phyloP scores from a whole-genome alignment of 2,113 vertebrate genomes.

The Sus scrofa region T2T-Sscrofa CM000816.6:101436501-101437000 shows the following conservation, averaged over 20 bases:
- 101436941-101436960: too few relatives aligned
- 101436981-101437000: too few relatives aligned
- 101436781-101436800: neutral
- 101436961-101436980: too few relatives aligned
- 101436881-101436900: neutral
- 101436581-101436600: neutral
- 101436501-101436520: neutral
- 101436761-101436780: conserved; percentile 52
- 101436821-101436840: neutral
- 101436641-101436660: neutral
- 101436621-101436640: neutral
- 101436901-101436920: too few relatives aligned
- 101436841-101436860: neutral
- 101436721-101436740: neutral
- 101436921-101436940: too few relatives aligned
- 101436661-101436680: neutral
- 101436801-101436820: conserved; percentile 59
- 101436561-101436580: neutral
- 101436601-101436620: neutral
- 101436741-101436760: neutral
- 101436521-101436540: neutral
- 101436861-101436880: conserved; percentile 21
- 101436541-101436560: neutral
- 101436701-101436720: neutral
- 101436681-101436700: neutral